Evolutionary conservation across 2,113 vertebrate genomes (phyloP), one percentile per base, ranked within the genome.

Genomic region (Deroptyus accipitrinus): DNA sequence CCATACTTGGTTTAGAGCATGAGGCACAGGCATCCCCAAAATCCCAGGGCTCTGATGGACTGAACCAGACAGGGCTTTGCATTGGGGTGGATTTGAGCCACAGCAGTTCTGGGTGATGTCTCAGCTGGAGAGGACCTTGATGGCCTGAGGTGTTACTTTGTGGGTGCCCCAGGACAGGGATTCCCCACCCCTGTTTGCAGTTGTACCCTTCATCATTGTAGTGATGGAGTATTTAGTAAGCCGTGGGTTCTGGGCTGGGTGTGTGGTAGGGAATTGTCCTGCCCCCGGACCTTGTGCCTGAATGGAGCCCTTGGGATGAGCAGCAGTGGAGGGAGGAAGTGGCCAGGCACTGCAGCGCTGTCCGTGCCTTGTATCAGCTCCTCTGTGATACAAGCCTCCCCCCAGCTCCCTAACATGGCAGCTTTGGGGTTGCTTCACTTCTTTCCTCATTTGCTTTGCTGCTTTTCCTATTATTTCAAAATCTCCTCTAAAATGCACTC

Each of bases 1-100:
- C 11, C 24, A 1, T 22, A 2, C 39, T 41, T 1, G 0, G 39
- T 62, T 41, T 28, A 48, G 33, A 41, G 39, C 30, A 1, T 8
- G n/a, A 54, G 54, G 76, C 62, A 35, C 5, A 4, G 22, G 22
- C n/a, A 63, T 28, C 54, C 46, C 54, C 52, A 25, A 9, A 49
- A 54, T 74, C 51, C 73, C 13, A 2, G 39, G 37, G 64, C 44
- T 83, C 33, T 1, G 1, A 17, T 12, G 61, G 59, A 28, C 30
- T 28, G n/a, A 52, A 4, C 25, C 51, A 24, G 59, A 2, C n/a
- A 28, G 44, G 46, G 61, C 73, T 88, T 89, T 80, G 46, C 20
- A 1, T 4, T 39, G 72, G 27, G 20, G 4, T n/a, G 44, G 59
- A 17, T 52, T 61, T n/a, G n/a, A 22, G 13, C 80, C 7, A 4